These are phyloP conservation scores for Trachurus trachurus DNA, from an alignment of 2,797 vertebrate genomes.

Conservation along the genomic window DNA sequence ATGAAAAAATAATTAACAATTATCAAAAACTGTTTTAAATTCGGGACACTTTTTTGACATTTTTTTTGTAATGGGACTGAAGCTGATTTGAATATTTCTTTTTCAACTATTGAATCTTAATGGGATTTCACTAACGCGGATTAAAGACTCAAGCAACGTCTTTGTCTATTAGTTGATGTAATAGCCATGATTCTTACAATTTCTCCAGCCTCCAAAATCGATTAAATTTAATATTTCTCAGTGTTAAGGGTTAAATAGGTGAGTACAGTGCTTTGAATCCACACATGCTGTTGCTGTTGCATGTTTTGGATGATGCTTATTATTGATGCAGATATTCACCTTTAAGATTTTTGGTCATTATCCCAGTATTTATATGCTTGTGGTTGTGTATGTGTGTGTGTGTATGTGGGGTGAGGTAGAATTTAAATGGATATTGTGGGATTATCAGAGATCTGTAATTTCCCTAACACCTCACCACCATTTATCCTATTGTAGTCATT, in stretches of 20 bases:
- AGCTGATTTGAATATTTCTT: slow-evolving; percentile 77
- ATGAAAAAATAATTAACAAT: slow-evolving; percentile 66
- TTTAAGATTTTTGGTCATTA: slow-evolving; percentile 15
- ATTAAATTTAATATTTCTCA: slow-evolving; percentile 58
- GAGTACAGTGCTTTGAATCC: slow-evolving; percentile 74
- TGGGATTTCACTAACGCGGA: slow-evolving; percentile 83
- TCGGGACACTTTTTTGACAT: slow-evolving; percentile 55
- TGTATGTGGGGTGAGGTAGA: slow-evolving; percentile 28
- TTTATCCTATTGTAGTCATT: slow-evolving; percentile 38
- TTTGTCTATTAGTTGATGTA: slow-evolving; percentile 72
- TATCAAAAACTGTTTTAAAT: slow-evolving; percentile 63
- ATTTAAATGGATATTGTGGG: slow-evolving; percentile 39
- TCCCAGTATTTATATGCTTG: slow-evolving; percentile 15
- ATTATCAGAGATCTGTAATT: slow-evolving; percentile 58
- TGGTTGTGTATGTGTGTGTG: slow-evolving; percentile 17
- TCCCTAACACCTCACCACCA: slow-evolving; percentile 36
- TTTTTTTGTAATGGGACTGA: slow-evolving; percentile 80
- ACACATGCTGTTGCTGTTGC: slow-evolving; percentile 65
- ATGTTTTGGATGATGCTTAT: slow-evolving; percentile 51
- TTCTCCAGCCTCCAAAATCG: slow-evolving; percentile 65
- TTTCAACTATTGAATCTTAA: slow-evolving; percentile 80
- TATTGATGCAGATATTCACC: slow-evolving; percentile 25
- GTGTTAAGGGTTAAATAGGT: slow-evolving; percentile 80
- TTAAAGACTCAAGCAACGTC: slow-evolving; percentile 79
- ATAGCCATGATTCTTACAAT: slow-evolving; percentile 67